phyloP scores from a whole-genome alignment of 30 jellyfish, hydroid and myxozoan species.

The Turritopsis rubra region DNA sequence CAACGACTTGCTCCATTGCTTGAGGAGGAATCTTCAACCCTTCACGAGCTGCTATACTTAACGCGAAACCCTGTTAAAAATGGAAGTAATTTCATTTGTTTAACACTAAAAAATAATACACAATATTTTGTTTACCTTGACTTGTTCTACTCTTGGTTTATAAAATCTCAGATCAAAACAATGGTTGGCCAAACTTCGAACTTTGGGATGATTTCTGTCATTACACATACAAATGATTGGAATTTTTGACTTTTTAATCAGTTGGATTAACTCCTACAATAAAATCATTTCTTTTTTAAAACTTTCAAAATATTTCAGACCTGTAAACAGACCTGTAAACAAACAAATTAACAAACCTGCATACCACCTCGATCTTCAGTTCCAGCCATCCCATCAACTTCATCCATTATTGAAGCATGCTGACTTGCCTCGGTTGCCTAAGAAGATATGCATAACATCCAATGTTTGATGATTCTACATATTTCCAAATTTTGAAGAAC shows the following conservation, averaged over 20 bases:
- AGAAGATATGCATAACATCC: no score
- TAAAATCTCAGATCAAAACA: constrained; percentile 92
- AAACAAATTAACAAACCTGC: constrained; percentile 40
- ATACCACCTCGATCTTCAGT: constrained; percentile 97
- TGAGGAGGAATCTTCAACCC: constrained; percentile 72
- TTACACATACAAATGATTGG: constrained; percentile 98
- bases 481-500: no score
- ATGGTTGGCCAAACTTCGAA: constrained; percentile 85
- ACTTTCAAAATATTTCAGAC: background rate
- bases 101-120: no score
- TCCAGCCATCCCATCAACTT: constrained; percentile 99
- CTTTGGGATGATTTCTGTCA: constrained; percentile 89
- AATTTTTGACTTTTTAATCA: constrained; percentile 67
- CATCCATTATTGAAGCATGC: constrained; percentile 89
- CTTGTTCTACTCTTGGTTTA: constrained; percentile 87
- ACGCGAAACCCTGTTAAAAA: constrained; percentile 48
- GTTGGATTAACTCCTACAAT: constrained; percentile 63
- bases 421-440: constrained; percentile 46
- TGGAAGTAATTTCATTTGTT: background rate
- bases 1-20: constrained; percentile 88
- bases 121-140: no score
- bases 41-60: constrained; percentile 67
- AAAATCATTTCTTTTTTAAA: background rate
- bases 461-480: no score
- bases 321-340: background rate